Evolutionary conservation across 2,797 vertebrate genomes (phyloP).

Genomic region (Hyperoplus lanceolatus): DNA sequence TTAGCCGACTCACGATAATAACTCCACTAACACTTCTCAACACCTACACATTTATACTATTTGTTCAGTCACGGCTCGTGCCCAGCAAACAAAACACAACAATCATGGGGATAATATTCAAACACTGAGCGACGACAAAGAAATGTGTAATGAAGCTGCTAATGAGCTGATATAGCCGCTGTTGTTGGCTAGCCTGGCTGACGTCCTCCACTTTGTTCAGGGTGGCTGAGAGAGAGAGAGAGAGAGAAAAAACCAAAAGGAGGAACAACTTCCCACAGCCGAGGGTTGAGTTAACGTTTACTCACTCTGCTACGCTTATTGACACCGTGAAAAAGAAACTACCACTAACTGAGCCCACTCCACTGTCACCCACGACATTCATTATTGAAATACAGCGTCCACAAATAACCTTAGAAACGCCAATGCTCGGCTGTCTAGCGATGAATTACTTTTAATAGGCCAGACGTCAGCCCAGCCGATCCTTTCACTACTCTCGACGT

Average conservation of each 20-base stretch:
- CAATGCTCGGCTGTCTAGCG: conserved; percentile 44
- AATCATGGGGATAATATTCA: conserved; percentile 15
- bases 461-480: conserved; percentile 68
- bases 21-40: conserved; percentile 68
- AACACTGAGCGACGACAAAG: conserved; percentile 69
- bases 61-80: conserved; percentile 46
- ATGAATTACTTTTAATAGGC: conserved; percentile 81
- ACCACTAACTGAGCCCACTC: conserved; percentile 55
- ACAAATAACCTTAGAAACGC: conserved; percentile 47
- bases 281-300: conserved; percentile 70
- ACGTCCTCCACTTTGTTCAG: conserved; percentile 83
- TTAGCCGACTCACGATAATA: conserved; percentile 76
- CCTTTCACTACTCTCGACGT: conserved; percentile 74
- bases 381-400: conserved; percentile 47
- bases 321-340: conserved; percentile 71
- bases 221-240: conserved; percentile 55
- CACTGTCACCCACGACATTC: conserved; percentile 40
- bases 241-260: conserved; percentile 66
- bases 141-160: conserved; percentile 71
- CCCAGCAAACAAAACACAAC: conserved; percentile 28
- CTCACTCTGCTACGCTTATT: conserved; percentile 56
- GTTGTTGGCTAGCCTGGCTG: conserved; percentile 76
- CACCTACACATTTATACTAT: conserved; percentile 62
- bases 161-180: conserved; percentile 70
- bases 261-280: conserved; percentile 84